A percentile compares a stretch with the other conserved stretches of the same genome.
Evolutionary conservation across 2,888 invertebrate genomes (phyloP).

Genomic region (Cistogaster globosa): DNA sequence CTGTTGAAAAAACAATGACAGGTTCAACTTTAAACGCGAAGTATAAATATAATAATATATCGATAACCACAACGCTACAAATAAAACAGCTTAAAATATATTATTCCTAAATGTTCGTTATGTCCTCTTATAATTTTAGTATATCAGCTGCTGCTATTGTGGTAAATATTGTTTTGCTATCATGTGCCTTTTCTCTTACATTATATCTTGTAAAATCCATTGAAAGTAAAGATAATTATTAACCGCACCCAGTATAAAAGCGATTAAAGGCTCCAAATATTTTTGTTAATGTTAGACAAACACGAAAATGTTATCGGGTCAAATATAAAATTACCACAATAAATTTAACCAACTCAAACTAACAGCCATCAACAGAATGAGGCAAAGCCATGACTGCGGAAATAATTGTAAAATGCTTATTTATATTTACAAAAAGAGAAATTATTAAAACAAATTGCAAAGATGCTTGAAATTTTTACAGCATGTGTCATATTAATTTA

Average conservation of each 20-base stretch:
- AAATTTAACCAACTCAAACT: too few relatives aligned
- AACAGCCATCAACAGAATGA: slow-evolving; percentile 24
- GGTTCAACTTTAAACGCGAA: too few relatives aligned
- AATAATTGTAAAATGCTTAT: background rate
- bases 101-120: too few relatives aligned
- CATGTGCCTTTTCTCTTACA: background rate
- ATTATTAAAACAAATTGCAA: background rate
- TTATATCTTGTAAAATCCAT: slow-evolving; percentile 4
- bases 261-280: slow-evolving; percentile 31
- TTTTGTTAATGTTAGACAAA: slow-evolving; percentile 15
- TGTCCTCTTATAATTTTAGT: too few relatives aligned
- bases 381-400: slow-evolving; percentile 16
- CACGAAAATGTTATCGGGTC: slow-evolving; percentile 3
- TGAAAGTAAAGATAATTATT: slow-evolving; percentile 29
- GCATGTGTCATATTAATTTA: slow-evolving; percentile 22
- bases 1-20: too few relatives aligned
- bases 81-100: too few relatives aligned
- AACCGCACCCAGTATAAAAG: slow-evolving; percentile 25
- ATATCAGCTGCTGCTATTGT: too few relatives aligned
- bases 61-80: too few relatives aligned
- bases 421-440: slow-evolving; percentile 3
- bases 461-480: slow-evolving; percentile 3
- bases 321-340: slow-evolving; percentile 28
- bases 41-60: too few relatives aligned
- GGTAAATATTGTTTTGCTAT: background rate